These are phyloP conservation scores for Tilapia sparmanii DNA, from an alignment of 2,113 vertebrate species.

Conservation along the genomic window DNA sequence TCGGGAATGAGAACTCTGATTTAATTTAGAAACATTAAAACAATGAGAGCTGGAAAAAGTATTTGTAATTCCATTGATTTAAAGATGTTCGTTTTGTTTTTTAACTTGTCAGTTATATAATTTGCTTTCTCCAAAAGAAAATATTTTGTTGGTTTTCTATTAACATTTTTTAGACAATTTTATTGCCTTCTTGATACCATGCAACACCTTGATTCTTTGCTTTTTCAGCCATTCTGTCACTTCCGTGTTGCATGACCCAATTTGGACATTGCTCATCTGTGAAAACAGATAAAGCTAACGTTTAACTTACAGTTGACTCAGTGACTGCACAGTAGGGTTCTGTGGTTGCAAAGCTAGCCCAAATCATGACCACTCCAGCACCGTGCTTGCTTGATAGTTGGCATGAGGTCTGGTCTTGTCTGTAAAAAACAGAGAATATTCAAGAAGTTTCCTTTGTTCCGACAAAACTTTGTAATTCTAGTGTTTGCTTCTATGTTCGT, in stretches of 20 bases:
- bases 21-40: neutral
- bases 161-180: neutral
- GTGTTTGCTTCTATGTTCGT: neutral
- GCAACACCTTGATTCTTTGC: rapidly evolving
- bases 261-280: no score
- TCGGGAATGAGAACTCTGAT: neutral
- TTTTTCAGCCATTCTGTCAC: neutral
- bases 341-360: neutral
- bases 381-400: neutral
- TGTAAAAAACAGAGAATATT: neutral
- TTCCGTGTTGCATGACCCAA: neutral
- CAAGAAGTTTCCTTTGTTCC: neutral
- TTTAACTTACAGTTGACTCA: neutral
- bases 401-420: neutral
- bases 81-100: neutral
- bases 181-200: rapidly evolving
- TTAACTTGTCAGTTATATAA: neutral
- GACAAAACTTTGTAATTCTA: neutral
- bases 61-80: neutral
- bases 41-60: neutral
- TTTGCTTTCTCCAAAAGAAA: neutral
- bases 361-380: neutral
- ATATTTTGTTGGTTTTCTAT: neutral
- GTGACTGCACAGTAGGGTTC: neutral
- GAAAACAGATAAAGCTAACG: no score